Percentiles rank a stretch among this genome's conserved stretches.
Evolutionary conservation across 2,797 vertebrate species (phyloP).

Genomic region (Thripadectes ignobilis): DNA sequence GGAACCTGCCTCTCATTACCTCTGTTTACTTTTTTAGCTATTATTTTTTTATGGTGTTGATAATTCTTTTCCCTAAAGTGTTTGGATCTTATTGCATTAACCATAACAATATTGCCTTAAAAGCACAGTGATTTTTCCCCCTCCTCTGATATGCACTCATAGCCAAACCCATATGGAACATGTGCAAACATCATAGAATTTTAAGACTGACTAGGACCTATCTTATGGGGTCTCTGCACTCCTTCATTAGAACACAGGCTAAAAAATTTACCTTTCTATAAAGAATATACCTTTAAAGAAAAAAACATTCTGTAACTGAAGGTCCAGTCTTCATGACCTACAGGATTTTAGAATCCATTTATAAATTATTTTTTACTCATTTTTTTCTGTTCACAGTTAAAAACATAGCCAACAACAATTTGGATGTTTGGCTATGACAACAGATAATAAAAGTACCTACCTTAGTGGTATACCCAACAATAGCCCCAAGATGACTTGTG

Average conservation of each 20-base stretch:
- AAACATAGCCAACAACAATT: neutral
- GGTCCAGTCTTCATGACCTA: neutral
- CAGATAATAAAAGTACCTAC: neutral
- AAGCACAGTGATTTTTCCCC: neutral
- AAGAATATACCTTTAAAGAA: neutral
- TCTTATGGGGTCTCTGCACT: neutral
- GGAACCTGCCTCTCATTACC: constrained; percentile 3
- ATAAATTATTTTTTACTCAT: neutral
- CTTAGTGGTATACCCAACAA: neutral
- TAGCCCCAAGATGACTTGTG: neutral
- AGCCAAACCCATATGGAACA: neutral
- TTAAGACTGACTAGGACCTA: neutral
- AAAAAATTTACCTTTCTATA: neutral
- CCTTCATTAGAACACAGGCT: neutral
- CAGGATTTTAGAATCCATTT: neutral
- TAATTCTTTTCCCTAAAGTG: constrained; percentile 14
- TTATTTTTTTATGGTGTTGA: neutral
- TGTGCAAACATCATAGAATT: constrained; percentile 10
- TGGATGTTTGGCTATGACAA: neutral
- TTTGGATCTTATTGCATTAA: constrained; percentile 12
- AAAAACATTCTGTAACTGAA: neutral
- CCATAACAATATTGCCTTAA: neutral
- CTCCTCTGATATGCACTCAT: neutral
- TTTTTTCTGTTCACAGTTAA: neutral
- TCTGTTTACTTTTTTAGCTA: constrained; percentile 20